Evolutionary conservation across 2,888 invertebrate species (phyloP), one percentile per base, ranked within the genome.

Genomic region (Tipula vernalis): DNA sequence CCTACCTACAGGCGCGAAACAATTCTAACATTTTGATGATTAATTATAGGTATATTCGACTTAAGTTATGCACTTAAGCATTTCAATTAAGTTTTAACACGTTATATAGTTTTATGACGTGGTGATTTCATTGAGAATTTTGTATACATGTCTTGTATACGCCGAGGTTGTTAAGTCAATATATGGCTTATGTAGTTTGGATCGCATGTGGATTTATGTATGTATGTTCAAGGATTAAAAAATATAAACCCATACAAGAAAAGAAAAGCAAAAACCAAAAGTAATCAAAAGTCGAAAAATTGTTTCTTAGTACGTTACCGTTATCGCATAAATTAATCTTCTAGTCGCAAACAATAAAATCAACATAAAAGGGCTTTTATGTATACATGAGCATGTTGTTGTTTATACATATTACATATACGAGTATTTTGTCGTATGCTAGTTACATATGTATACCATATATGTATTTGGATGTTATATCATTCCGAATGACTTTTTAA

Each of bases 271-370:
- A 5, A 6, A 5, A 5, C 39, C 39, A 28, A 28, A 71, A 10
- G 71, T 57, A 57, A 57, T 18, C 57, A 71, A 71, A 71, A 71
- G 57, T 57, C 57, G 71, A 28, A 71, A 71, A 71, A 10, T 71
- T 18, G 28, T 71, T 71, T 71, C 71, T 71, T 71, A 71, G 71
- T 71, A 71, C 71, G 71, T 28, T 71, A 71, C 71, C 71, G 71
- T 71, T 71, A 71, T 71, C 71, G 71, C 28, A 71, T 18, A 71
- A 71, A 71, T 71, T 71, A 71, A 71, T 71, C 71, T 71, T 71
- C 71, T 71, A 71, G 71, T 71, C 71, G 71, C 71, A 71, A 71
- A 71, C 71, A 71, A 71, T 71, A 71, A 71, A 71, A 71, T 71
- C 71, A 71, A 71, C 71, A 71, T 71, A 71, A 71, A 71, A 71